A percentile compares a stretch with the other conserved stretches of the same genome.
phyloP scores from a whole-genome alignment of 1,140 invertebrate species.

The Coptotermes formosanus region DNA sequence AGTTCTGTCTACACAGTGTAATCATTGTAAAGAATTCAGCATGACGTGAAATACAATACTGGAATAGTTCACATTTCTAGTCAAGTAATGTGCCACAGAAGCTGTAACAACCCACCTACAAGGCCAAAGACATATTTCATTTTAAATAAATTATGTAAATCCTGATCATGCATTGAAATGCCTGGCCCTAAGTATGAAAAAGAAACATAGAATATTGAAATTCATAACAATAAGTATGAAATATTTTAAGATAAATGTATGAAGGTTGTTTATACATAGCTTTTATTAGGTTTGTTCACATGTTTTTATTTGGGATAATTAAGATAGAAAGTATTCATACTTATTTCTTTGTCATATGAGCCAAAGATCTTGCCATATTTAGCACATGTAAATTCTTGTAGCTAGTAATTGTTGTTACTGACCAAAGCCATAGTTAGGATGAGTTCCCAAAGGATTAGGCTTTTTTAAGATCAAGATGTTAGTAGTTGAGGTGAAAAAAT shows the following conservation, averaged over 20 bases:
- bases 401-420: background rate
- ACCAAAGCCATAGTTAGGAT: background rate
- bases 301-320: background rate
- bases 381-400: background rate
- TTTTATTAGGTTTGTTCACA: background rate
- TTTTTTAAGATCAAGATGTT: background rate
- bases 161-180: background rate
- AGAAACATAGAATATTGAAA: background rate
- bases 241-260: background rate
- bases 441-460: background rate
- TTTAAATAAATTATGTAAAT: background rate
- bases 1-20: background rate
- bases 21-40: background rate
- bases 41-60: background rate
- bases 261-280: background rate
- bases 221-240: background rate
- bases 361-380: conserved; percentile 16
- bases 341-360: background rate
- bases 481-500: conserved; percentile 25
- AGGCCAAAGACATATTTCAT: background rate
- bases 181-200: background rate
- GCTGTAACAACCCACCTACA: background rate
- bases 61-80: background rate
- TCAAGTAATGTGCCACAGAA: conserved; percentile 14
- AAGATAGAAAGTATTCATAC: background rate